Evolutionary conservation across 2,888 invertebrate genomes (phyloP).

Genomic region (Microctonus hyperodae): DNA sequence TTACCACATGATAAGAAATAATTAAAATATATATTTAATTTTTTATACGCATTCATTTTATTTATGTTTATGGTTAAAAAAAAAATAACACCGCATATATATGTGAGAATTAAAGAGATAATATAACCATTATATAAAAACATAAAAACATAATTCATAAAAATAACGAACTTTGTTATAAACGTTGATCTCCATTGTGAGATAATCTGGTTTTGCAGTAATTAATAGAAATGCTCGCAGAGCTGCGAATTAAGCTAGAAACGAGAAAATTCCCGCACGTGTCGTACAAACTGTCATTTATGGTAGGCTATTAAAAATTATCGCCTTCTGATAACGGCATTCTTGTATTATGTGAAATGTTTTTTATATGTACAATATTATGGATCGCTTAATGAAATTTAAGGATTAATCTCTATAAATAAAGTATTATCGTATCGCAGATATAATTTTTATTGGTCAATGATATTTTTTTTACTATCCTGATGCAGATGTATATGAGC

Average conservation of each 20-base stretch:
- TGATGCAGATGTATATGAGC: slow-evolving; percentile 3
- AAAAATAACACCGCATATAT: not conserved
- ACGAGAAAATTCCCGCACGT: slow-evolving; percentile 43
- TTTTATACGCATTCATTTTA: not conserved
- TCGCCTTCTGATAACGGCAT: slow-evolving; percentile 43
- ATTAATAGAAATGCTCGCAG: slow-evolving; percentile 42
- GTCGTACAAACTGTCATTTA: slow-evolving; percentile 42
- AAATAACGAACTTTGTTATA: not conserved
- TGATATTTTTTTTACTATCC: slow-evolving; percentile 10
- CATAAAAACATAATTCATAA: slow-evolving; percentile 3
- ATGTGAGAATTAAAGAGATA: not conserved
- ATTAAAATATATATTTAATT: not conserved
- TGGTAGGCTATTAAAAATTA: slow-evolving; percentile 47
- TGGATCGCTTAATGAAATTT: slow-evolving; percentile 40
- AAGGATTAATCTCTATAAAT: slow-evolving; percentile 37
- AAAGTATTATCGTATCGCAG: not conserved
- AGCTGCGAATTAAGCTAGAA: slow-evolving; percentile 36
- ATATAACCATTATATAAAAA: not conserved
- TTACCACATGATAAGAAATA: not conserved
- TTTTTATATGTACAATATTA: slow-evolving; percentile 22
- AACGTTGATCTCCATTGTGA: not conserved
- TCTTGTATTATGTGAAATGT: slow-evolving; percentile 12
- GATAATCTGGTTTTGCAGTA: slow-evolving; percentile 35
- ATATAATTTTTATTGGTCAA: not conserved
- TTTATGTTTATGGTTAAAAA: not conserved